Percentiles rank a stretch among this genome's conserved stretches.
phyloP scores from a whole-genome alignment of 1,140 invertebrate genomes.

The Drosophila triauraria region DNA sequence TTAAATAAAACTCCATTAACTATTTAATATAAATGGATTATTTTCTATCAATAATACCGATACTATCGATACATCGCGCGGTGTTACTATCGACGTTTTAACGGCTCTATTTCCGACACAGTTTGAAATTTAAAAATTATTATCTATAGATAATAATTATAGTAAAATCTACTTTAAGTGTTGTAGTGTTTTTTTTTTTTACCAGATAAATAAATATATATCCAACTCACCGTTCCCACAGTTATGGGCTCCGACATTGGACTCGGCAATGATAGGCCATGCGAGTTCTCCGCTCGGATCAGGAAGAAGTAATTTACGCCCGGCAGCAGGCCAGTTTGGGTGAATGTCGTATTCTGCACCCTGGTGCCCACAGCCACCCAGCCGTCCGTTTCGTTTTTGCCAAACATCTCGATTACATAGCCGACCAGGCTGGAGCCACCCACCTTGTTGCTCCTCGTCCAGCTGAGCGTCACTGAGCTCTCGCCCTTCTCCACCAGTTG shows the following conservation, averaged over 20 bases:
- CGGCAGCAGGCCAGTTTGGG: constrained; percentile 89
- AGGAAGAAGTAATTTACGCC: constrained; percentile 94
- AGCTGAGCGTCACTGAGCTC: constrained; percentile 91
- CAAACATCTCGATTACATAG: constrained; percentile 91
- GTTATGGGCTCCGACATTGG: constrained; percentile 88
- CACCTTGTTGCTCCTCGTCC: constrained; percentile 91
- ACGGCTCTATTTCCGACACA: too few species aligned
- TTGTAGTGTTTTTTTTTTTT: too few species aligned
- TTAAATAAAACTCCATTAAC: too few species aligned
- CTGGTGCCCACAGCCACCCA: constrained; percentile 88
- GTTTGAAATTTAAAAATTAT: too few species aligned
- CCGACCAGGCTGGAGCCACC: constrained; percentile 93
- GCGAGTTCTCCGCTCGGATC: constrained; percentile 93
- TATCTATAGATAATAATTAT: too few species aligned
- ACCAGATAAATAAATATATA: not conserved
- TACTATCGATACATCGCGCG: too few species aligned
- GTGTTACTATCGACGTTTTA: too few species aligned
- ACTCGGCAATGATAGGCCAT: constrained; percentile 91
- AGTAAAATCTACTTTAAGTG: too few species aligned
- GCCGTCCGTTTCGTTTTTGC: constrained; percentile 85
- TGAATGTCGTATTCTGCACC: constrained; percentile 88
- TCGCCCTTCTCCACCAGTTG: constrained; percentile 91
- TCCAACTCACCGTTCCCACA: constrained; percentile 79
- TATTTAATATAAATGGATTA: too few species aligned
- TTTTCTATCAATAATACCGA: too few species aligned